Evolutionary conservation across 92 coral and sea anemone species (phyloP), one percentile per base, ranked within the genome.

Genomic region (Chrysogorgia sp.): DNA sequence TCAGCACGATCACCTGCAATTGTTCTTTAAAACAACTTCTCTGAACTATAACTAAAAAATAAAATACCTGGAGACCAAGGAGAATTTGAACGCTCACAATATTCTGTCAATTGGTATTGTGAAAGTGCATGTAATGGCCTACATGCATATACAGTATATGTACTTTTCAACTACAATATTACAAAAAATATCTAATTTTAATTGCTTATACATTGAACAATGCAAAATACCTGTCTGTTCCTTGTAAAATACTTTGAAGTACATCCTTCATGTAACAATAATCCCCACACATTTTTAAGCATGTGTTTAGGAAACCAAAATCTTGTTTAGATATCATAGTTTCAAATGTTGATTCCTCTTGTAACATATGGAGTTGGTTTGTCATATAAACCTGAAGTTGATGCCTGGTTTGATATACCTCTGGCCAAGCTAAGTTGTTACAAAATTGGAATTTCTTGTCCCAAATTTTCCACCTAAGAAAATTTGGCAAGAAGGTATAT

Each of bases 151-250:
- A n/a, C n/a, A n/a, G n/a, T n/a, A n/a, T n/a, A n/a, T n/a, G n/a
- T n/a, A n/a, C n/a, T n/a, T n/a, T n/a, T n/a, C 29, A 76, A 76
- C 12, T 0, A 2, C 12, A 32, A 10, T 2, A 29, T 10, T 26
- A 13, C 21, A 74, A 17, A 2, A 12, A 45, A 7, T 21, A 32
- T 10, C 19, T 14, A 64, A 64, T 28, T 34, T 25, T 8, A 21
- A 21, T 9, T 28, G 17, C 43, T 21, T 23, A n/a, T n/a, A n/a
- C n/a, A n/a, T n/a, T n/a, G n/a, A n/a, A n/a, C n/a, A n/a, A n/a
- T n/a, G n/a, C 50, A 43, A 43, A 8, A 43, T 57, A 57, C 63
- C 63, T 4, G 63, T 57, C 63, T 23, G 63, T 57, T 15, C 17
- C 63, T 13, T 23, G 31, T 2, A 57, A 57, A 14, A 57, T 57